phyloP scores from a whole-genome alignment of 2,113 vertebrate species.

The Marmota monax region DNA sequence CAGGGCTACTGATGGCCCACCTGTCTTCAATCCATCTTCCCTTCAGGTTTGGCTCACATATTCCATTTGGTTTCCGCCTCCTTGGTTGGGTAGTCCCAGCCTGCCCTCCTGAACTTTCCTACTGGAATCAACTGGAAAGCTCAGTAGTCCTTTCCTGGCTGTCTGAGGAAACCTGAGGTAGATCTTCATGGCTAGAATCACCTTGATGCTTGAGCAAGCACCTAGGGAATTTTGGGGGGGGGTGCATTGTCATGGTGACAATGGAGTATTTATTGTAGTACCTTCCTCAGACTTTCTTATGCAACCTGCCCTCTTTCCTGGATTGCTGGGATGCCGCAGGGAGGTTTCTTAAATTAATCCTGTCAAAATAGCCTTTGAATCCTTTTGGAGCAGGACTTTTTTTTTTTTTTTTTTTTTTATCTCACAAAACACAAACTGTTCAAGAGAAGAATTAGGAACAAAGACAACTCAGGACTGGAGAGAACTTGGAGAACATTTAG shows the following conservation, averaged over 20 bases:
- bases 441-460: conserved; percentile 77
- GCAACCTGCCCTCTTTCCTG: conserved; percentile 70
- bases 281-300: conserved; percentile 74
- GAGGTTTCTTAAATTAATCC: conserved; percentile 78
- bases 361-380: conserved; percentile 82
- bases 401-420: conserved; percentile 72
- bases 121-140: not conserved
- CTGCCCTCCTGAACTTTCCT: not conserved
- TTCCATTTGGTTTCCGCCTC: not conserved
- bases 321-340: conserved; percentile 63
- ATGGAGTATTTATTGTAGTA: conserved; percentile 74
- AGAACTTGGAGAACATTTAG: conserved; percentile 48
- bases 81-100: not conserved
- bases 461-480: conserved; percentile 62
- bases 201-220: conserved; percentile 67
- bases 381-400: conserved; percentile 70
- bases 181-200: conserved; percentile 16
- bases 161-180: not conserved
- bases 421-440: conserved; percentile 81
- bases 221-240: conserved; percentile 66
- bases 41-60: not conserved
- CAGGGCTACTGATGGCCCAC: not conserved
- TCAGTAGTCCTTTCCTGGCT: not conserved
- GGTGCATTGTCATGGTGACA: conserved; percentile 76
- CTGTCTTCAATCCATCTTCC: not conserved